phyloP scores from a whole-genome alignment of 1,140 invertebrate species.

The Phortica variegata region DNA sequence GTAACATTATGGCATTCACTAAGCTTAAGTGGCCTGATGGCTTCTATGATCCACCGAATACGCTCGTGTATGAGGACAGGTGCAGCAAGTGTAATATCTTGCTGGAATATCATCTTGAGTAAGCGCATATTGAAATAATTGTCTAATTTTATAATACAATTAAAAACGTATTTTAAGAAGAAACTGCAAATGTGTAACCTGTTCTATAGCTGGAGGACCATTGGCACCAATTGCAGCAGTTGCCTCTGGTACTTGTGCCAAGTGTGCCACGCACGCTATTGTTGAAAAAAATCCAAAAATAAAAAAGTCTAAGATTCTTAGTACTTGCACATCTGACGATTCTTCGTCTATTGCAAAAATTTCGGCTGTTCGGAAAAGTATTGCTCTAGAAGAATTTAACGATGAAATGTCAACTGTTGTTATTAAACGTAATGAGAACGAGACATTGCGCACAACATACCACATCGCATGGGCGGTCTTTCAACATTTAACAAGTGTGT shows the following conservation, averaged over 20 bases:
- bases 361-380: constrained; percentile 1
- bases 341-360: constrained; percentile 14
- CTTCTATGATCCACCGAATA: constrained; percentile 49
- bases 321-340: constrained; percentile 47
- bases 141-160: background rate
- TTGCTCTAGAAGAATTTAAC: constrained; percentile 7
- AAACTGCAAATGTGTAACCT: constrained; percentile 54
- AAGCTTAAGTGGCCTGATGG: constrained; percentile 51
- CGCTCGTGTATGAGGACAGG: constrained; percentile 42
- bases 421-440: constrained; percentile 2
- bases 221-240: constrained; percentile 32
- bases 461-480: constrained; percentile 56
- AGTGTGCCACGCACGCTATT: constrained; percentile 48
- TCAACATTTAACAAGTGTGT: constrained; percentile 25
- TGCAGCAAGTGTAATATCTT: constrained; percentile 50
- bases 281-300: constrained; percentile 50
- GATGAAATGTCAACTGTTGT: constrained; percentile 1
- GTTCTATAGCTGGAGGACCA: constrained; percentile 51
- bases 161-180: constrained; percentile 12
- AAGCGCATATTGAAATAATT: constrained; percentile 17
- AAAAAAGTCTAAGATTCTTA: constrained; percentile 53
- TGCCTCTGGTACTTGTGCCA: constrained; percentile 36
- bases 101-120: constrained; percentile 51
- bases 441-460: constrained; percentile 41
- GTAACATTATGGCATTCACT: constrained; percentile 52